Conservation (phyloP, 2,113 vertebrate species). For the Carollia perspicillata region DNA sequence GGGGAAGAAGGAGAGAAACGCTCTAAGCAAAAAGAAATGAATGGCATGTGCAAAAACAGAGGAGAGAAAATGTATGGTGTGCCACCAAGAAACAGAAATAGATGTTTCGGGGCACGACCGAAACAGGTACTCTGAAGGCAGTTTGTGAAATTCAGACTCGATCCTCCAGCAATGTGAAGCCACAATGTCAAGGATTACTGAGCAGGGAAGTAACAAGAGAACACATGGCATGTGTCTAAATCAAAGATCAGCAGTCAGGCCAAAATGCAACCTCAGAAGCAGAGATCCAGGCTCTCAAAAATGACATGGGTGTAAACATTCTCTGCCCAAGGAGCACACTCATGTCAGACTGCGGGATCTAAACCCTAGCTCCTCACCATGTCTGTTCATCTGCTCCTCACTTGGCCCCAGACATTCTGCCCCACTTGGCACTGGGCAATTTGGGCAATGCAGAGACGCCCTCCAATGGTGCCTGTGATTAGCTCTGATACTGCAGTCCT, state of each 20-base stretch:
- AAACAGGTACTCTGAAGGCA: background rate
- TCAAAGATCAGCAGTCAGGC: background rate
- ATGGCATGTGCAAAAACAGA: background rate
- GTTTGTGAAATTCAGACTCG: background rate
- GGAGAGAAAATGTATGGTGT: background rate
- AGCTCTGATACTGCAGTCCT: too few species aligned
- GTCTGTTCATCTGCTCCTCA: background rate
- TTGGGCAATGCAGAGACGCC: background rate
- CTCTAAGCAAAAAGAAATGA: background rate
- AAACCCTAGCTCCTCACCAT: rapidly evolving
- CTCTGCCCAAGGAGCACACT: background rate
- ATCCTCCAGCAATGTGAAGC: background rate
- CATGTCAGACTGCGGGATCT: background rate
- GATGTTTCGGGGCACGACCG: background rate
- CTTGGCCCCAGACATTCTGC: rapidly evolving
- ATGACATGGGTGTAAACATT: rapidly evolving
- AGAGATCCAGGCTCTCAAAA: background rate
- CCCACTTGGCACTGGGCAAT: background rate
- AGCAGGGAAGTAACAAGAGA: background rate
- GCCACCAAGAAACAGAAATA: background rate
- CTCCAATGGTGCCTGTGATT: rapidly evolving
- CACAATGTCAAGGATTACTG: background rate
- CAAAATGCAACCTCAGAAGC: background rate
- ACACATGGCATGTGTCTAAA: background rate
- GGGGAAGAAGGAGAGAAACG: background rate